Evolutionary conservation across 1,140 invertebrate species (phyloP).

Genomic region (Drosophila ficusphila): DNA sequence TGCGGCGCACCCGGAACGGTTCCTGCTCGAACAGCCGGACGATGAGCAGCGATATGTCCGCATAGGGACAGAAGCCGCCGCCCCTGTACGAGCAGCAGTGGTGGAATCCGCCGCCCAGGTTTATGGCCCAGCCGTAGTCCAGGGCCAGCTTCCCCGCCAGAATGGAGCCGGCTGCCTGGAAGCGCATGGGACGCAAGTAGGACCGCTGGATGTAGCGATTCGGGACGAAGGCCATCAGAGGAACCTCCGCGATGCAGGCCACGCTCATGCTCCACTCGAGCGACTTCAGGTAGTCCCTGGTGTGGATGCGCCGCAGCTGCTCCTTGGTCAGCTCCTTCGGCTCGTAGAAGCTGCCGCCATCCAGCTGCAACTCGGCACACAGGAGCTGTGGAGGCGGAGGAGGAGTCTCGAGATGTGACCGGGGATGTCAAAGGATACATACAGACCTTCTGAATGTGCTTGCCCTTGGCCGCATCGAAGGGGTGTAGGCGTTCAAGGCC

Average conservation of each 20-base stretch:
- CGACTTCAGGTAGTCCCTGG: slow-evolving; percentile 89
- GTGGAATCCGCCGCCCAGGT: slow-evolving; percentile 95
- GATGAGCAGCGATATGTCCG: slow-evolving; percentile 93
- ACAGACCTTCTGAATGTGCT: slow-evolving; percentile 89
- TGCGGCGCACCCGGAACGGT: slow-evolving; percentile 86
- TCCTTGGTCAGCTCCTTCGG: slow-evolving; percentile 89
- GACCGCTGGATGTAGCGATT: slow-evolving; percentile 91
- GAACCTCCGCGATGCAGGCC: slow-evolving; percentile 91
- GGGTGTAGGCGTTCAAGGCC: slow-evolving; percentile 93
- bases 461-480: slow-evolving; percentile 95
- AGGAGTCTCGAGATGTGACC: too few species aligned
- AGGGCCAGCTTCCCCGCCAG: slow-evolving; percentile 92
- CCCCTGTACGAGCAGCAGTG: slow-evolving; percentile 90
- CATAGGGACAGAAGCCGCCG: slow-evolving; percentile 95
- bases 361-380: slow-evolving; percentile 85
- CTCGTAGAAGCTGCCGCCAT: slow-evolving; percentile 85
- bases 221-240: slow-evolving; percentile 89
- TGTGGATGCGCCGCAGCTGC: slow-evolving; percentile 90
- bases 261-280: slow-evolving; percentile 91
- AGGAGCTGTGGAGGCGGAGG: slow-evolving; percentile 85
- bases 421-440: not conserved
- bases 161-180: slow-evolving; percentile 93
- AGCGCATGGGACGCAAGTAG: slow-evolving; percentile 91
- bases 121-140: slow-evolving; percentile 93
- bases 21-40: slow-evolving; percentile 88